These are phyloP conservation scores for Podiceps cristatus DNA, from an alignment of 2,113 vertebrate genomes.

Conservation along the genomic window DNA sequence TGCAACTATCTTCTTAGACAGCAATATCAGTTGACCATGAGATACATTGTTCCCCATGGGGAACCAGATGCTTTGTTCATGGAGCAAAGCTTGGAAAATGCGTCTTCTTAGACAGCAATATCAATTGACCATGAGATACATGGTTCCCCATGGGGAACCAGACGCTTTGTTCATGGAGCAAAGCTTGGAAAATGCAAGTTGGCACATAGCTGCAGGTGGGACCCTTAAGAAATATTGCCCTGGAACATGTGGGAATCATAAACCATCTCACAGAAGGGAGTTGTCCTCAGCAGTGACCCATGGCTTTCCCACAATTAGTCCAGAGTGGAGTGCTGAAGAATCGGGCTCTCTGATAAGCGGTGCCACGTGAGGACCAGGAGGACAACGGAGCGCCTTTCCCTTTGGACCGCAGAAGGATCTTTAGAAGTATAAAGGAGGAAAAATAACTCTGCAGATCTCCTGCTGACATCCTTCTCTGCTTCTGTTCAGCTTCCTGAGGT, in stretches of 20 bases:
- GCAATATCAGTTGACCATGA: background rate
- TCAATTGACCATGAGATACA: background rate
- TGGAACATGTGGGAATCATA: background rate
- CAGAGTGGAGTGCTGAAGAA: background rate
- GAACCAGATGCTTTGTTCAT: background rate
- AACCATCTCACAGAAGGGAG: background rate
- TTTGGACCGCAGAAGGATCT: background rate
- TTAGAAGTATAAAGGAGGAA: background rate
- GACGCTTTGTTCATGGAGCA: background rate
- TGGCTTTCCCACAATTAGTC: background rate
- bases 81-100: background rate
- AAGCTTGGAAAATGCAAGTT: background rate
- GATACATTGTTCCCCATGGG: background rate
- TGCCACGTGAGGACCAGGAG: background rate
- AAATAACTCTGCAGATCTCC: background rate
- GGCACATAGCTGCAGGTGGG: background rate
- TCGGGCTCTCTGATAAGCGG: accelerated
- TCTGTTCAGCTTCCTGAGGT: background rate
- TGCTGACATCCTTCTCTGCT: background rate
- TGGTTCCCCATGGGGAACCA: background rate
- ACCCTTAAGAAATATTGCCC: background rate
- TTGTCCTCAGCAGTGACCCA: background rate
- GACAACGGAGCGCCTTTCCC: accelerated
- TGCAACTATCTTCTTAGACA: background rate
- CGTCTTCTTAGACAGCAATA: background rate